phyloP scores from a whole-genome alignment of 2,888 invertebrate genomes.

The Sarcophaga caerulescens region DNA sequence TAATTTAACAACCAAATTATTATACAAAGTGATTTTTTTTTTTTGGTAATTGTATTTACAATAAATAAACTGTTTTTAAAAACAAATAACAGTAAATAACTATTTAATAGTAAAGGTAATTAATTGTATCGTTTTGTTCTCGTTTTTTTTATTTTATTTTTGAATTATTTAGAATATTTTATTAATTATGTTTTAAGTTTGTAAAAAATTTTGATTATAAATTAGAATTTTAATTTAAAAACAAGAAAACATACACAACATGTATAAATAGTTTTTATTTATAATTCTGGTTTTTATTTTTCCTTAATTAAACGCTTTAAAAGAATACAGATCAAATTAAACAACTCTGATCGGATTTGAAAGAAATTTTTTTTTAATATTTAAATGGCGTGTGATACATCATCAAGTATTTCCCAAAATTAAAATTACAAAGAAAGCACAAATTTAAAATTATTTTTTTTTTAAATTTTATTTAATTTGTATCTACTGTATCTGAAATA shows the following conservation, averaged over 20 bases:
- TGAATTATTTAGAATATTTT: slow-evolving; percentile 50
- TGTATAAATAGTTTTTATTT: slow-evolving; percentile 55
- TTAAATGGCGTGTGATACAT: no score
- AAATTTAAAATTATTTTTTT: no score
- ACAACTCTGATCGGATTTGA: slow-evolving; percentile 21
- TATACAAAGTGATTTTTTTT: slow-evolving; percentile 17
- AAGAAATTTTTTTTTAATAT: no score
- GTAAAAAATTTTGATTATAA: slow-evolving; percentile 55
- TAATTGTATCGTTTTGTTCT: neutral
- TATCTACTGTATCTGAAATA: no score
- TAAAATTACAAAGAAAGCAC: no score
- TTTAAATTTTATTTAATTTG: no score
- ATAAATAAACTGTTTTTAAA: slow-evolving; percentile 20
- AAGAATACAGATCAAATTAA: slow-evolving; percentile 1
- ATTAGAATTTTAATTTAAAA: slow-evolving; percentile 39
- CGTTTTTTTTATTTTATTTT: slow-evolving; percentile 11
- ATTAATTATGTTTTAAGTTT: slow-evolving; percentile 24
- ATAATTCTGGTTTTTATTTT: neutral
- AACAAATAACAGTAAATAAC: slow-evolving; percentile 20
- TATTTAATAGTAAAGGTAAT: slow-evolving; percentile 47
- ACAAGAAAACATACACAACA: slow-evolving; percentile 43
- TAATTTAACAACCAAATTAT: slow-evolving; percentile 47
- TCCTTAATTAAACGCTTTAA: neutral
- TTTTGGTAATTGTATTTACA: slow-evolving; percentile 40
- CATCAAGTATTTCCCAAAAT: no score